A percentile compares a stretch with the other conserved stretches of the same genome.
These are phyloP conservation scores for Mandrillus leucophaeus DNA, from an alignment of 2,113 vertebrate genomes.

Conservation along the genomic window DNA sequence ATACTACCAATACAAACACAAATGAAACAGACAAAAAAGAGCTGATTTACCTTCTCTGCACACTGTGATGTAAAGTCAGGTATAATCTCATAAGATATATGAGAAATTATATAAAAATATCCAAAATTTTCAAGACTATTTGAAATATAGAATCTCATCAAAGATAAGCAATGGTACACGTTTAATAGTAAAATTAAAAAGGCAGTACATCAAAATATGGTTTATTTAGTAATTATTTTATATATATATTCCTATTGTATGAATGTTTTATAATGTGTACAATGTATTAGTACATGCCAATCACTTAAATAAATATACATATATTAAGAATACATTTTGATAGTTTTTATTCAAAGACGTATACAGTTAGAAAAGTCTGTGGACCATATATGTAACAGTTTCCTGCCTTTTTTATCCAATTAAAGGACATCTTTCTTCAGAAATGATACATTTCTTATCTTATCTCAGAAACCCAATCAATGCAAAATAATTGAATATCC, in stretches of 20 bases:
- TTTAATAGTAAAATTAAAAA: neutral
- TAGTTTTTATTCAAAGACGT: neutral
- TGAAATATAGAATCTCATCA: neutral
- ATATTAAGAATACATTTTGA: neutral
- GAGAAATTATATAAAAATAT: neutral
- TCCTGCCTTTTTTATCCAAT: neutral
- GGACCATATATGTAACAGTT: neutral
- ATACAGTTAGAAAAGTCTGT: neutral
- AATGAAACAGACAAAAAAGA: neutral
- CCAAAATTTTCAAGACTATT: neutral
- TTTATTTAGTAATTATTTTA: neutral
- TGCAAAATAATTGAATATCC: neutral
- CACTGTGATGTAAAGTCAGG: neutral
- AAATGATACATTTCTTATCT: neutral
- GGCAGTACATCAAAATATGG: neutral
- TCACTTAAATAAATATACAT: neutral
- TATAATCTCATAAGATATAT: neutral
- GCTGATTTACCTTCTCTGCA: neutral
- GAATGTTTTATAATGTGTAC: too few species aligned
- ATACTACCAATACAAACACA: neutral
- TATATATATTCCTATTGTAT: neutral
- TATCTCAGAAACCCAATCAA: neutral
- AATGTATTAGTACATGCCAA: neutral
- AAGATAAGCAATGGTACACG: neutral
- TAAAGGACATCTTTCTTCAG: neutral